These are phyloP conservation scores for Archocentrus centrarchus DNA, from an alignment of 2,113 vertebrate species.

Conservation along the genomic window DNA sequence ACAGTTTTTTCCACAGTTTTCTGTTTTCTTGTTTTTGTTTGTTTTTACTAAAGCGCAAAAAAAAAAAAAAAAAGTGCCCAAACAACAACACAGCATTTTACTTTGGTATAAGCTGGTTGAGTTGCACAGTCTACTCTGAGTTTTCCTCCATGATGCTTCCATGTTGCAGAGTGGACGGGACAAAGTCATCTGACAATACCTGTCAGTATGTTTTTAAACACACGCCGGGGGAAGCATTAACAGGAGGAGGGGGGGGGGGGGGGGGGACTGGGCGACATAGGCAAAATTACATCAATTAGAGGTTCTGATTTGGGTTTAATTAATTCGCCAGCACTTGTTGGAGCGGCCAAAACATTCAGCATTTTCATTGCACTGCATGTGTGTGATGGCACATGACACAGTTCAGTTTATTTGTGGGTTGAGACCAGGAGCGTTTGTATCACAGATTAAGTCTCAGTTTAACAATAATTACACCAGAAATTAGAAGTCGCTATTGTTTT, in stretches of 20 bases:
- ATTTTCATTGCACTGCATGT: neutral
- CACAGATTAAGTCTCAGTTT: neutral
- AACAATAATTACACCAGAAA: neutral
- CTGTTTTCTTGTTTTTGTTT: too few species aligned
- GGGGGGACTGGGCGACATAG: neutral
- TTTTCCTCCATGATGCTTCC: neutral
- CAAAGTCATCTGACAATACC: neutral
- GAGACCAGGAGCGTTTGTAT: neutral
- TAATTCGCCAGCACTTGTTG: neutral
- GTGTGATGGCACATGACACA: neutral
- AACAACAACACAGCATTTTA: neutral
- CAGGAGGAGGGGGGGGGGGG: neutral
- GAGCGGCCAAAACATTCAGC: neutral
- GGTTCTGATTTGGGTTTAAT: neutral
- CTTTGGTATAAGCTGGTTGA: neutral
- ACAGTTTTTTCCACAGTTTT: too few species aligned
- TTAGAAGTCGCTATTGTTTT: neutral
- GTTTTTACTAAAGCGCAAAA: too few species aligned
- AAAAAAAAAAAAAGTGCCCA: too few species aligned
- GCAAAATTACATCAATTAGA: neutral
- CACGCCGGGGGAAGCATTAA: neutral
- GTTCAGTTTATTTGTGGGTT: neutral
- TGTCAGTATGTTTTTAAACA: neutral
- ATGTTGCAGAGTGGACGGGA: neutral
- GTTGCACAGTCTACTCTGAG: neutral